phyloP scores from a whole-genome alignment of 2,797 vertebrate species.

The Sibirionetta formosa region DNA sequence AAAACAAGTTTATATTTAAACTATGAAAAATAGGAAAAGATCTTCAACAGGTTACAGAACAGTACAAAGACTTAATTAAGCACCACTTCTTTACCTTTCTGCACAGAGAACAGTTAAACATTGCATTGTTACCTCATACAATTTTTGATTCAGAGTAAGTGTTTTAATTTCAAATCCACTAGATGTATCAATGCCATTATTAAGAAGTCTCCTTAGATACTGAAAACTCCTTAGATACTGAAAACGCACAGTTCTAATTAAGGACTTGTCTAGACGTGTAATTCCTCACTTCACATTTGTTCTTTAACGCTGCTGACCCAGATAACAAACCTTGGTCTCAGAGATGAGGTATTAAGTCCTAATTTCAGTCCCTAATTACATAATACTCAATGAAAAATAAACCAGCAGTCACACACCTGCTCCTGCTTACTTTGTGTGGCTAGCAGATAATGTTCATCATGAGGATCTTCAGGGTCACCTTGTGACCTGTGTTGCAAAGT shows the following conservation, averaged over 20 bases:
- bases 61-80: not conserved
- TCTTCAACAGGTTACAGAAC: not conserved
- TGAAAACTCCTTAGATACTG: not conserved
- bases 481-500: slow-evolving; percentile 93
- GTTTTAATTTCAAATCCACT: not conserved
- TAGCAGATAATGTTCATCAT: slow-evolving; percentile 96
- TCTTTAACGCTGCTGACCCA: not conserved
- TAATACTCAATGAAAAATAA: not conserved
- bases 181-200: not conserved
- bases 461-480: slow-evolving; percentile 94
- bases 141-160: not conserved
- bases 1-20: not conserved
- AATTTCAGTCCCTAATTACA: not conserved
- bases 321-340: not conserved
- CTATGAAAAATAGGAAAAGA: not conserved
- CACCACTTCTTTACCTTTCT: not conserved
- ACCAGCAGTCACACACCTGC: slow-evolving; percentile 84
- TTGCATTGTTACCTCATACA: not conserved
- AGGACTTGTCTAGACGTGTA: not conserved
- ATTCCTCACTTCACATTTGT: not conserved
- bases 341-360: not conserved
- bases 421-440: slow-evolving; percentile 98
- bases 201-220: not conserved
- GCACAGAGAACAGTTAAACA: not conserved
- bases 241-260: not conserved